Conservation (phyloP, 2,797 vertebrate species). For the Tympanoctomys barrerae region DNA sequence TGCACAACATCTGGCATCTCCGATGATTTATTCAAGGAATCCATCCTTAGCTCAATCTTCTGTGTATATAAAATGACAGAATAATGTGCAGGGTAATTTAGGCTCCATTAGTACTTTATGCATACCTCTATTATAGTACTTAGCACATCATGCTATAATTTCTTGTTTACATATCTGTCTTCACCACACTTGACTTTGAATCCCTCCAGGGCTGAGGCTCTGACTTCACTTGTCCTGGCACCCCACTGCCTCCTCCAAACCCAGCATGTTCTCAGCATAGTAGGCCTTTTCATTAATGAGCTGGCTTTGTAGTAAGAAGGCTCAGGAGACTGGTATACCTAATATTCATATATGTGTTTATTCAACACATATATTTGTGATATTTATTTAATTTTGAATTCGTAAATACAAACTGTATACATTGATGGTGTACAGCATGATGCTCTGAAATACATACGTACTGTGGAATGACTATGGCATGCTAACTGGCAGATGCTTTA, state of each 20-base stretch:
- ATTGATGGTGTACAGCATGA: not conserved
- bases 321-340: not conserved
- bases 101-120: slow-evolving; percentile 63
- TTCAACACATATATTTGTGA: not conserved
- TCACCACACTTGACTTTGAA: slow-evolving; percentile 35
- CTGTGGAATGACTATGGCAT: not conserved
- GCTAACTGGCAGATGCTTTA: not conserved
- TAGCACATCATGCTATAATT: slow-evolving; percentile 51
- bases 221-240: not conserved
- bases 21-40: not conserved
- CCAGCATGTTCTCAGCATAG: not conserved
- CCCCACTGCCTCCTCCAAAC: not conserved
- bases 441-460: not conserved
- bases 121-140: slow-evolving; percentile 54
- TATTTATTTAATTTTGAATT: slow-evolving; percentile 15
- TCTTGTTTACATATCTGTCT: slow-evolving; percentile 74
- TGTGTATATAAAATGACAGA: slow-evolving; percentile 72
- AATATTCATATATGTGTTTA: not conserved
- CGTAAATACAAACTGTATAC: not conserved
- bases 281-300: slow-evolving; percentile 38
- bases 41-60: slow-evolving; percentile 47
- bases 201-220: slow-evolving; percentile 12
- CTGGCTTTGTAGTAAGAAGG: not conserved
- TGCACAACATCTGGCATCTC: not conserved
- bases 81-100: slow-evolving; percentile 74